phyloP scores from a whole-genome alignment of 2,797 vertebrate genomes.

The Sphaeramia orbicularis region DNA sequence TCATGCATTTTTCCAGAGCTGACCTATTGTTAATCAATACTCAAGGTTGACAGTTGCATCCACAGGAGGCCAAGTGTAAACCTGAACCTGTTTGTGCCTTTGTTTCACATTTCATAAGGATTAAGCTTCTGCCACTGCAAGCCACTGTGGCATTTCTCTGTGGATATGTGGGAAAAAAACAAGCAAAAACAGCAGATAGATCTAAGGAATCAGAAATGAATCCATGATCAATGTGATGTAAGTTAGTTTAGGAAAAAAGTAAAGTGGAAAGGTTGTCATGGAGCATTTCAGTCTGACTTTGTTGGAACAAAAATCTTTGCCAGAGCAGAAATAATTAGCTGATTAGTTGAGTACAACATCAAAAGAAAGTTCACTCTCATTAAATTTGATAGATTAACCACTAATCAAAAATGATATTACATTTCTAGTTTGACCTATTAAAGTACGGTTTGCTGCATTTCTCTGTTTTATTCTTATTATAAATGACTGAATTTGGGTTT shows the following conservation, averaged over 20 bases:
- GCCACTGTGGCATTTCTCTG: slow-evolving; percentile 3
- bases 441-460: too few species aligned
- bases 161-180: too few species aligned
- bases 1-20: slow-evolving; percentile 50
- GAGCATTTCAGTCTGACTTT: background rate
- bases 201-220: background rate
- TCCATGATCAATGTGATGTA: background rate
- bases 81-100: slow-evolving; percentile 5
- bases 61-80: slow-evolving; percentile 8
- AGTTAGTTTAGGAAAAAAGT: background rate
- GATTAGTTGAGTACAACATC: too few species aligned
- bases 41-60: background rate
- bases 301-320: too few species aligned
- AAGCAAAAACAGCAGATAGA: background rate
- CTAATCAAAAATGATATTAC: too few species aligned
- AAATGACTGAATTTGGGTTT: too few species aligned
- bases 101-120: slow-evolving; percentile 35
- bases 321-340: too few species aligned
- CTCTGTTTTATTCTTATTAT: too few species aligned
- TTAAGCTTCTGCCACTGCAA: background rate
- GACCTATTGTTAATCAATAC: slow-evolving; percentile 51
- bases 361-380: too few species aligned
- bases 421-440: too few species aligned
- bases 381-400: too few species aligned
- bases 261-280: background rate